Evolutionary conservation across 2,888 invertebrate species (phyloP), one percentile per base, ranked within the genome.

Genomic region (Eudemis profundana): DNA sequence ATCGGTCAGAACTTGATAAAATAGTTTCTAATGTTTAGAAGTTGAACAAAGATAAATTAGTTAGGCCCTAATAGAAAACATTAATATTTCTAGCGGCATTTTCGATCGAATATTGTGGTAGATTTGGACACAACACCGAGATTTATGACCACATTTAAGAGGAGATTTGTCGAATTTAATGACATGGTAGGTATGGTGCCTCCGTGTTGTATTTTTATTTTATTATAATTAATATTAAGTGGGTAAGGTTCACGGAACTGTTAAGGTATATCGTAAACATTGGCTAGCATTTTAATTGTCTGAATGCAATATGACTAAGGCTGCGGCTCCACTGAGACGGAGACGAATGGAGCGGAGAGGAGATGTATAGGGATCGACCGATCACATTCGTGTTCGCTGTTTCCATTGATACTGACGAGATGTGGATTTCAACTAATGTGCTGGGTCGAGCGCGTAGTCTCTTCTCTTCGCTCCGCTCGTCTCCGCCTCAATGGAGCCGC

Each of bases 131-230:
- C 27, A 27, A 27, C 51, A 36, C 21, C n/a, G 12, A 38, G 29
- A 40, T 65, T 60, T 53, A 65, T 53, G 44, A 44, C 36, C 14
- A 15, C 51, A 44, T 64, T 64, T 46, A 51, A 44, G 40, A 57
- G 4, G 14, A 51, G 38, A 47, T 60, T 60, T 60, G 29, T 65
- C 4, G 19, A 59, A 29, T 10, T 47, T 40, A 56, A 47, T 17
- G 33, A 57, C 1, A n/a, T 15, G 10, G 8, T 33, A 36, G 42
- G 12, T 50, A 27, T 14, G 33, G 42, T 21, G 40, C 49, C 23
- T 17, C n/a, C 12, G 17, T 21, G 12, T 42, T 21, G 19, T 29
- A 14, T 19, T 47, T 62, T 62, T 29, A 33, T 7, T 62, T 62
- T 29, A 33, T 7, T 1, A 21, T 42, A 19, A 54, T 61, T 27